Base-by-base conservation (phyloP, 2,113 vertebrate genomes). In the Menidia beryllina region DNA sequence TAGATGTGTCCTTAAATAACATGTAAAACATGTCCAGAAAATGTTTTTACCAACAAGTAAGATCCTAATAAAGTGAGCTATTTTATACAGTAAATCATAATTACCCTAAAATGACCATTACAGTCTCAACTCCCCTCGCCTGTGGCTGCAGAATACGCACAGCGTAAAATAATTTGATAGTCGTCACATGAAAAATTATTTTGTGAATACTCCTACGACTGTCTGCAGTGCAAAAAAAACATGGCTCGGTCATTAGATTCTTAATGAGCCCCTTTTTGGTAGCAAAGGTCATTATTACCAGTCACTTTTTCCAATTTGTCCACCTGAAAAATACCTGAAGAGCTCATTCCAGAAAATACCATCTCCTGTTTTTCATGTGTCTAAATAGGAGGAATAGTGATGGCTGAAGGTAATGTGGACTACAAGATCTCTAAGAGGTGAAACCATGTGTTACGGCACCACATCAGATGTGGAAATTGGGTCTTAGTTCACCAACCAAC, bases 401-500 rank as follows among this genome's bases (percentile, higher is more conserved):
- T 53, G 57, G 15, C 36, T 27, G 56, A 34, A 48, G 7, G 53
- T 39, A 43, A n/a, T 63, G 21, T 49, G 38, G 11, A 30, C 5
- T 56, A 36, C 53, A 55, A 20, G 26, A 24, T 36, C 65, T 27
- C 10, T 15, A 47, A 53, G 14, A 8, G 36, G 38, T 57, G 43
- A 70, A 74, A 67, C 43, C 12, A 53, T 48, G 20, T 36, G 34
- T 54, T 68, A 80, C 52, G 10, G 60, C 54, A 25, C 39, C 38
- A 19, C 70, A 74, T 75, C 39, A 68, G 70, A 55, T 49, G 48
- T 55, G 53, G 60, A 79, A 17, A 59, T 36, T 3, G 30, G 63
- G 74, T 84, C 69, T 75, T 50, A 78, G 72, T 81, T 79, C 81
- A 75, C 34, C 54, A 51, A 34, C 2, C 30, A 34, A 8, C 30